Evolutionary conservation across 2,888 invertebrate species (phyloP), one percentile per base, ranked within the genome.

Genomic region (Sepiola atlantica): DNA sequence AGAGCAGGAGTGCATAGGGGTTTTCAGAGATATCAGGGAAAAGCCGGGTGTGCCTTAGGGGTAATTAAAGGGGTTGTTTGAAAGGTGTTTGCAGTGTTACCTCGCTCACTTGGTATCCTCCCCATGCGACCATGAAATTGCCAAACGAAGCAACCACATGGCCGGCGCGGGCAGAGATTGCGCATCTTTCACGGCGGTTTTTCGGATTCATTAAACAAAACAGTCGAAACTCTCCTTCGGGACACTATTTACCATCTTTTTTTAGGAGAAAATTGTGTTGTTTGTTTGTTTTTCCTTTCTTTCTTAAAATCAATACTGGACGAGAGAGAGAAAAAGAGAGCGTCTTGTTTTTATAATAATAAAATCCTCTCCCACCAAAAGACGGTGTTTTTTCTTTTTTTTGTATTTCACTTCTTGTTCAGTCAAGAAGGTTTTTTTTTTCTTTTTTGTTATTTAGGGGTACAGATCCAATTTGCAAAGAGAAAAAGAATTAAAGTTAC

Each of bases 41-140:
- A 45, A 2, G 45, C 8, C 45, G 45, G 8, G 8, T 45, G 45
- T 45, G 45, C 8, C 45, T 45, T 2, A 8, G 8, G 45, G 45
- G 45, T 45, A 61, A 61, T 21, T 24, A 24, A 20, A 61, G 10
- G 24, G 24, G 8, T 61, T 24, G 21, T 24, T 57, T 61, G 21
- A 24, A 24, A 61, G 21, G 21, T 61, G 90, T 35, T 35, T 35
- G 35, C 10, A 45, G 8, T 92, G 28, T 92, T 92, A 92, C 92
- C 92, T 92, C 92, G 35, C 92, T 45, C 21, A 96, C 96, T 95
- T 95, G 95, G 94, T 97, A 97, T n/a, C 97, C 97, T 94, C 97
- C 97, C 97, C 97, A 97, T 32, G 97, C 96, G 55, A 97, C 94
- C 95, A 97, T 96, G 94, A 96, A 96, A 91, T 96, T 96, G 90